Base-by-base conservation (phyloP, 2,888 invertebrate species). In the Caenorhabditis wallacei region DNA sequence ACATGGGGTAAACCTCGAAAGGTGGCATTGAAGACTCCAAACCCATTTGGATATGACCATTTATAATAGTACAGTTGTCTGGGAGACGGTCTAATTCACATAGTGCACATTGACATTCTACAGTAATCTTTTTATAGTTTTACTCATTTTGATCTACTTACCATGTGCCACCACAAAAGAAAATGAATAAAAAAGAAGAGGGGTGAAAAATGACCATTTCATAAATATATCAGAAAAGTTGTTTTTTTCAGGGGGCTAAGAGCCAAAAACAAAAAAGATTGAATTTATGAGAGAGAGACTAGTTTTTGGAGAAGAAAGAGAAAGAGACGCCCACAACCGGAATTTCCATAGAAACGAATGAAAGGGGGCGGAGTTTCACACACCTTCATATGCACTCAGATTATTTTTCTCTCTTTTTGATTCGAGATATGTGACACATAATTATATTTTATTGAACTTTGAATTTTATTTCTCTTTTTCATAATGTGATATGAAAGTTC, bases 1-100 rank as follows among this genome's bases (percentile, higher is more conserved):
- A 13, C 11, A 40, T 10, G 16, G 13, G 40, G 18, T n/a, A 18
- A n/a, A 81, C 76, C 40, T 83, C 83, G 18, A 59, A 75, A 1
- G 83, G 83, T 11, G 79, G 75, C 83, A 83, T 80, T n/a, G 56
- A 53, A 16, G 83, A 56, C 53, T 83, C 83, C 16, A 83, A 51
- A 10, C 83, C 79, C 53, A 83, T 79, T 56, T 69, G 64, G 20
- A 83, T 54, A 37, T 79, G 79, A 18, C 83, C 83, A 46, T 69
- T n/a, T 7, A 83, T 69, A 3, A 57, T 57, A 11, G 83, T 83
- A 37, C 83, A 83, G 53, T 75, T 75, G 54, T 83, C 79, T 0
- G 69, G 70, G 2, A 83, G 54, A 5, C 70, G 40, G 22, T 83
- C 83, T 13, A 83, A 18, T 16, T 68, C 63, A 48, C 83, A 83